Percentiles rank a stretch among this genome's conserved stretches.
Conservation (phyloP, 2,113 vertebrate genomes). For the Erythrocercus mccallii region DNA sequence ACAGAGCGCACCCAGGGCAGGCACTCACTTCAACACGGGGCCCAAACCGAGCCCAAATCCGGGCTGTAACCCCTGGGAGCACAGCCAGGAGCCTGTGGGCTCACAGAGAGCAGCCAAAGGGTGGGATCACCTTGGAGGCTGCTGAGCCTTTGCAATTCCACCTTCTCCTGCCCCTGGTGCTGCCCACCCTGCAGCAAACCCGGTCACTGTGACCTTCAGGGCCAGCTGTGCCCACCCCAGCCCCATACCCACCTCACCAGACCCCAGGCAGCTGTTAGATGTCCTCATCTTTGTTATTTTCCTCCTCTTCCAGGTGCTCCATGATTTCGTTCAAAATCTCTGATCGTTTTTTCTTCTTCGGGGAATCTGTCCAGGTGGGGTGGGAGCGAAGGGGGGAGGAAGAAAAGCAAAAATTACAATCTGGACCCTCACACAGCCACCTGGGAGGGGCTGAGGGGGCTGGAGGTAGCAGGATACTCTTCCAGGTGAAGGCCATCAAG, state of each 20-base stretch:
- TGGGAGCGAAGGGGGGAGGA: neutral
- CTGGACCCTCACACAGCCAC: neutral
- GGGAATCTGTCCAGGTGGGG: slow-evolving; percentile 68
- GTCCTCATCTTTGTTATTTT: slow-evolving; percentile 41
- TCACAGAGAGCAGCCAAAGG: neutral
- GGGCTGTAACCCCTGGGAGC: neutral
- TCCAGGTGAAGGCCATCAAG: neutral
- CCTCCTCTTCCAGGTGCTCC: slow-evolving; percentile 84
- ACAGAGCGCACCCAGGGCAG: neutral
- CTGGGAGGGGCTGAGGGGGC: neutral
- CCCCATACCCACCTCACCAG: neutral
- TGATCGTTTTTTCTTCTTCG: slow-evolving; percentile 77
- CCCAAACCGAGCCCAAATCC: neutral
- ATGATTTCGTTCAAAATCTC: slow-evolving; percentile 84
- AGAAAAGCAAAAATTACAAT: neutral
- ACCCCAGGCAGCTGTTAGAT: slow-evolving; percentile 2
- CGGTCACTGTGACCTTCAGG: neutral
- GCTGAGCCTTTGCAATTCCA: neutral
- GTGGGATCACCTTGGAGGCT: neutral
- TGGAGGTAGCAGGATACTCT: neutral
- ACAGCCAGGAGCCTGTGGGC: neutral
- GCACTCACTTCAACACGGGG: accelerated
- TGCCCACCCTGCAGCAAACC: accelerated
- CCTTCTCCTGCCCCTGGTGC: neutral
- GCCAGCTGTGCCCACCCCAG: neutral